Evolutionary conservation across 2,888 invertebrate genomes (phyloP), one percentile per base, ranked within the genome.

Genomic region (Drosophila villosipedis): DNA sequence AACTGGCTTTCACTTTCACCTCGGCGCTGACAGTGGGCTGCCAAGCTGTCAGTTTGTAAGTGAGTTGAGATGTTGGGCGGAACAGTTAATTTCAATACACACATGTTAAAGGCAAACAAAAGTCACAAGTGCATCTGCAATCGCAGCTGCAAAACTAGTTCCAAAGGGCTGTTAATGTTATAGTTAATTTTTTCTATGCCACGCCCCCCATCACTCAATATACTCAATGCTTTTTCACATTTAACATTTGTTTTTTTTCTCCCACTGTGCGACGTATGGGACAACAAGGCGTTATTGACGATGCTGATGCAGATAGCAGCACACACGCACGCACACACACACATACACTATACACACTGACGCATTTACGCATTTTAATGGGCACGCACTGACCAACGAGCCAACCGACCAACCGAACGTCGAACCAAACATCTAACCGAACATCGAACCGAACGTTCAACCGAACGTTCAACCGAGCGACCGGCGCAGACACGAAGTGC

Each of bases 361-460:
- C 22, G 37, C 82, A 90, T 82, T 90, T 84, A 84, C 90, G 89
- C 88, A 84, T 84, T 90, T 84, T 87, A 87, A 87, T 88, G 82
- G 72, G 59, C 60, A 76, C 87, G 68, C 78, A 84, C 88, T 84
- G 84, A 84, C 88, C 88, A 86, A 63, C 22, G 43, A 58, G 16
- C 16, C 22, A 16, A 22, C 64, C 43, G 58, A 60, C 43, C 50
- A 12, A 22, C 10, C 28, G 39, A 39, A 25, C 39, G 37, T n/a
- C 55, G 14, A 28, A 19, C 55, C 55, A 37, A 54, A 16, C 22
- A 1, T 43, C 43, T 6, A 10, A 28, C 16, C 37, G 37, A 55
- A 22, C 12, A 10, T 19, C 12, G 4, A 14, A n/a, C 64, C 43
- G 57, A 59, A 35, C 55, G 4, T 19, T 6, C 30, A 30, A 30